A percentile compares a stretch with the other conserved stretches of the same genome.
phyloP scores from a whole-genome alignment of 2,888 invertebrate genomes.

The Lithophane ornitopus region DNA sequence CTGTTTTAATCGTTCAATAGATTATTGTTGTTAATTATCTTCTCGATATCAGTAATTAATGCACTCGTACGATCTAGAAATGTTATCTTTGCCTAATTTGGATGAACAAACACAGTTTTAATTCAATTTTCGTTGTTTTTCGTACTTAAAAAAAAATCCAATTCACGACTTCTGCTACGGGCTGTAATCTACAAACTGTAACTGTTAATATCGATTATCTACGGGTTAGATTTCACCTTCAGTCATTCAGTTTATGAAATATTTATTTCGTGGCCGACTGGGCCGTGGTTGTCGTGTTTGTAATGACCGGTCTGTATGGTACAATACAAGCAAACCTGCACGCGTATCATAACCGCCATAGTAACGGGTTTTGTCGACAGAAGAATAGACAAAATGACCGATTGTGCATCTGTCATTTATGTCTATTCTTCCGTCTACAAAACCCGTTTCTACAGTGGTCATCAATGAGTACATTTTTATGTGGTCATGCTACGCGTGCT shows the following conservation, averaged over 20 bases:
- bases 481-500: too few relatives aligned
- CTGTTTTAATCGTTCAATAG: conserved; percentile 10
- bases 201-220: conserved; percentile 29
- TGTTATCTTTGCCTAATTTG: conserved; percentile 11
- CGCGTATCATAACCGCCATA: too few relatives aligned
- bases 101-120: background rate
- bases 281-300: background rate
- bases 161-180: background rate
- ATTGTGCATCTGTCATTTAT: too few relatives aligned
- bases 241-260: conserved; percentile 13
- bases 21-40: conserved; percentile 33
- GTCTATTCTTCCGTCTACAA: too few relatives aligned
- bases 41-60: conserved; percentile 17
- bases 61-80: conserved; percentile 12
- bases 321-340: background rate
- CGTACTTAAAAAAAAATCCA: background rate
- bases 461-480: too few relatives aligned
- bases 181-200: conserved; percentile 15
- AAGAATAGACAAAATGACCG: too few relatives aligned
- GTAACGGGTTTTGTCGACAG: too few relatives aligned
- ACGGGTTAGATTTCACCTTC: conserved; percentile 30
- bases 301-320: conserved; percentile 28
- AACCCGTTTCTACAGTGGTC: too few relatives aligned
- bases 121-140: background rate
- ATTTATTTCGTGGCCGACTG: conserved; percentile 18